phyloP scores from a whole-genome alignment of 1,140 invertebrate genomes.

The Halotydeus destructor region DNA sequence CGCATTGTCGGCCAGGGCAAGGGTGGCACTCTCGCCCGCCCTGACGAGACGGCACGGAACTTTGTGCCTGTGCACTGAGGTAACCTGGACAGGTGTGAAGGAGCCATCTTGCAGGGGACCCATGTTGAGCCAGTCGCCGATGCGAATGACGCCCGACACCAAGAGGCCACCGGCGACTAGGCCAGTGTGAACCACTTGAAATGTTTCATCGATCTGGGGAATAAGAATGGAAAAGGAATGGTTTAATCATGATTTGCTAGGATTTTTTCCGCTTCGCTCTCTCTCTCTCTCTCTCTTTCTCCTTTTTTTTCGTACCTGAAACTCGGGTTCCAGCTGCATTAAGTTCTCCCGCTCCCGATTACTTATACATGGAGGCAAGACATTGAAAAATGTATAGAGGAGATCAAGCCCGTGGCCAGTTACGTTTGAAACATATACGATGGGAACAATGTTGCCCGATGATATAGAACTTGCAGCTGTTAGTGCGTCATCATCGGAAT shows the following conservation, averaged over 20 bases:
- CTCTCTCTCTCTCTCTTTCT: background rate
- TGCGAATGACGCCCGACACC: slow-evolving; percentile 54
- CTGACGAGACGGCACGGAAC: slow-evolving; percentile 62
- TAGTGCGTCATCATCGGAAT: slow-evolving; percentile 45
- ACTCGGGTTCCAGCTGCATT: slow-evolving; percentile 32
- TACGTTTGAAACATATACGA: slow-evolving; percentile 87
- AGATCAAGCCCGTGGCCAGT: slow-evolving; percentile 60
- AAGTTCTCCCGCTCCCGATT: slow-evolving; percentile 44
- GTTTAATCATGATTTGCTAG: background rate
- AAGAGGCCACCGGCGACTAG: slow-evolving; percentile 66
- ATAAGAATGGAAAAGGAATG: slow-evolving; percentile 1
- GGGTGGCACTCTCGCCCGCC: slow-evolving; percentile 70
- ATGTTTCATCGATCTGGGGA: slow-evolving; percentile 79
- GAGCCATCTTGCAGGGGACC: slow-evolving; percentile 65
- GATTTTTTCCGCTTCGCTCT: too few species aligned
- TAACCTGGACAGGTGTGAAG: slow-evolving; percentile 52
- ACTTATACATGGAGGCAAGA: slow-evolving; percentile 43
- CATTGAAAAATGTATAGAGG: slow-evolving; percentile 52
- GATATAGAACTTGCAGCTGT: slow-evolving; percentile 38
- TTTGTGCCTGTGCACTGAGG: slow-evolving; percentile 71
- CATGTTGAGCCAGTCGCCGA: slow-evolving; percentile 47
- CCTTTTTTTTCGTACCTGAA: slow-evolving; percentile 22
- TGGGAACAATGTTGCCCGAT: slow-evolving; percentile 47
- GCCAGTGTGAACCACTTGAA: slow-evolving; percentile 43
- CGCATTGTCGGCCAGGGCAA: slow-evolving; percentile 37